Evolutionary conservation across 1,140 invertebrate genomes (phyloP).

Genomic region (Cepaea nemoralis): DNA sequence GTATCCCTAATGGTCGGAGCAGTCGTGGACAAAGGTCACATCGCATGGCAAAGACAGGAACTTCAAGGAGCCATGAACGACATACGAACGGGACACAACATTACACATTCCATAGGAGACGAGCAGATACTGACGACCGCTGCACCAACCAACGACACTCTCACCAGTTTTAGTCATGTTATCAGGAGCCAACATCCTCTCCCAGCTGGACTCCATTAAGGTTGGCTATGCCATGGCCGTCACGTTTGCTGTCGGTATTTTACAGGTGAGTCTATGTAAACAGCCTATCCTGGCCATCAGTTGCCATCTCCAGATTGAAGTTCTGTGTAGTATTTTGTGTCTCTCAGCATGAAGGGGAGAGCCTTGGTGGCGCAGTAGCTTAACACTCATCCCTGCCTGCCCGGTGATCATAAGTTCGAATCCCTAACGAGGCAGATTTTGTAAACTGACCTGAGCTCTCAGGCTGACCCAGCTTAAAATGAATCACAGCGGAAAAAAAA

Average conservation of each 20-base stretch:
- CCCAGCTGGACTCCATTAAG: constrained; percentile 52
- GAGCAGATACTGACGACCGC: constrained; percentile 21
- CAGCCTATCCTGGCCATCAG: too few relatives aligned
- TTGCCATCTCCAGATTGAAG: too few relatives aligned
- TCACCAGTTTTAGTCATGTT: constrained; percentile 20
- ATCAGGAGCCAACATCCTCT: constrained; percentile 18
- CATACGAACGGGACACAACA: constrained; percentile 24
- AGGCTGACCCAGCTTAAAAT: too few relatives aligned
- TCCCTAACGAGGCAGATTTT: too few relatives aligned
- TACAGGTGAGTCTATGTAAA: constrained; percentile 56
- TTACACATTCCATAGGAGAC: constrained; percentile 5
- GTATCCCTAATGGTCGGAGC: constrained; percentile 72
- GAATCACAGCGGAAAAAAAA: too few relatives aligned
- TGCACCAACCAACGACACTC: not conserved
- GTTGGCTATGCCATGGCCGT: constrained; percentile 64
- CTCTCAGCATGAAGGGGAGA: too few relatives aligned
- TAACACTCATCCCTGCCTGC: too few relatives aligned
- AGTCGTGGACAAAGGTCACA: constrained; percentile 63
- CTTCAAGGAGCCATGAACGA: constrained; percentile 23
- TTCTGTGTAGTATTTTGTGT: too few relatives aligned
- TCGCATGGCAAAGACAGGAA: constrained; percentile 48
- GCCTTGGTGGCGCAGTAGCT: too few relatives aligned
- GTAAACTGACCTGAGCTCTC: too few relatives aligned
- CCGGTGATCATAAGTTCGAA: too few relatives aligned
- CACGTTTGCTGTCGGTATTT: constrained; percentile 61